Evolutionary conservation across 2,797 vertebrate species (phyloP).

Genomic region (Acrocephalus scirpaceus): DNA sequence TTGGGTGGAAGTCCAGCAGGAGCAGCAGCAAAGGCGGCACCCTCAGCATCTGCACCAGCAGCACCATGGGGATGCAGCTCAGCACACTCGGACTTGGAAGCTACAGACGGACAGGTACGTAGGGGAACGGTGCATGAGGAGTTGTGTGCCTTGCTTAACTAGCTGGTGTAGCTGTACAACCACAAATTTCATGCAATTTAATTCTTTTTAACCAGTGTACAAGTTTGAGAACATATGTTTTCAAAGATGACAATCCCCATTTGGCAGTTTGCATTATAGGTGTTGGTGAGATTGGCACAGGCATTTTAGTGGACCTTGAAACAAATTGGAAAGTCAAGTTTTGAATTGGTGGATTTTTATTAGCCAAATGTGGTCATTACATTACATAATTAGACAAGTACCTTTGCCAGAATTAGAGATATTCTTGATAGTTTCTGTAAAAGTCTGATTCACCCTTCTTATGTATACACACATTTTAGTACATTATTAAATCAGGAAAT

Average conservation of each 20-base stretch:
- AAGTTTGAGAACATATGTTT: not conserved
- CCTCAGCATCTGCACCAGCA: conserved; percentile 98
- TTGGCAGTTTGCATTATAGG: not conserved
- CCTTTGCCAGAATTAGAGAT: not conserved
- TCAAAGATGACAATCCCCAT: not conserved
- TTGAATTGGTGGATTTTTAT: not conserved
- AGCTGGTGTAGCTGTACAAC: not conserved
- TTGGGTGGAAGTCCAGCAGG: conserved; percentile 98
- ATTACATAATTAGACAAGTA: not conserved
- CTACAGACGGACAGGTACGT: conserved; percentile 91
- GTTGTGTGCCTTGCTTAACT: not conserved
- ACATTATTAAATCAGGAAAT: not conserved
- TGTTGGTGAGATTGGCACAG: not conserved
- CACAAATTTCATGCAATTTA: not conserved
- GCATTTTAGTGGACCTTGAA: not conserved
- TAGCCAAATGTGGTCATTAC: not conserved
- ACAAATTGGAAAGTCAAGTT: not conserved
- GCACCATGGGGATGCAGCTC: conserved; percentile 96
- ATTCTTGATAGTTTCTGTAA: not conserved
- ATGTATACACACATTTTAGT: not conserved
- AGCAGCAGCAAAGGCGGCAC: conserved; percentile 96
- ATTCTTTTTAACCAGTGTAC: not conserved
- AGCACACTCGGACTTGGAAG: conserved; percentile 98
- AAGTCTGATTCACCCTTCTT: not conserved
- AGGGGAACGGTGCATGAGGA: not conserved